Evolutionary conservation across 2,113 vertebrate species (phyloP).

Genomic region (Calypte anna): DNA sequence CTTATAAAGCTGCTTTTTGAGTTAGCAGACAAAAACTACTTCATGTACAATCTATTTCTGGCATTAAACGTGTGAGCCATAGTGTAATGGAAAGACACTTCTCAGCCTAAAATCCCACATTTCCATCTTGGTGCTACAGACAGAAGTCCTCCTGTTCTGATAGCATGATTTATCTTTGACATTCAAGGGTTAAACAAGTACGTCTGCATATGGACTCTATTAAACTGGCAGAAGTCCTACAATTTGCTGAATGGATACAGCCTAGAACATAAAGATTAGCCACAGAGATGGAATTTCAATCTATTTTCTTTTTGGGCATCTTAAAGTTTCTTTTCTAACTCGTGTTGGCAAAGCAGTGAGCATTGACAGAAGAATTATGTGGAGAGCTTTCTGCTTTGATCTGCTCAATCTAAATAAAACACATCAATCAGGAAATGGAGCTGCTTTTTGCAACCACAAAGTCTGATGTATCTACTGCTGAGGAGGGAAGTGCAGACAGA

Average conservation of each 20-base stretch:
- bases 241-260: not conserved
- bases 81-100: not conserved
- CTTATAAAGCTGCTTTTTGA: not conserved
- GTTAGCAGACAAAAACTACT: not conserved
- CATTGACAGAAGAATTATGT: not conserved
- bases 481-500: not conserved
- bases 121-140: not conserved
- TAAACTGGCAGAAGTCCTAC: not conserved
- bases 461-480: not conserved
- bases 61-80: not conserved
- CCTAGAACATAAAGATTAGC: not conserved
- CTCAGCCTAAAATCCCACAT: not conserved
- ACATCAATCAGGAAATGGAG: not conserved
- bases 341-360: not conserved
- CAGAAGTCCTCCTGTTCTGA: not conserved
- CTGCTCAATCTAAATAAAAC: conserved; percentile 23
- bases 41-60: not conserved
- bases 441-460: not conserved
- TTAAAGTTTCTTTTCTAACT: not conserved
- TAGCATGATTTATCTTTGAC: not conserved
- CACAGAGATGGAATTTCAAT: not conserved
- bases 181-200: not conserved
- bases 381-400: not conserved
- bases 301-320: not conserved
- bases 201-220: not conserved